A percentile compares a stretch with the other conserved stretches of the same genome.
These are phyloP conservation scores for Sarcophaga bullata DNA, from an alignment of 1,140 invertebrate species.

Conservation along the genomic window DNA sequence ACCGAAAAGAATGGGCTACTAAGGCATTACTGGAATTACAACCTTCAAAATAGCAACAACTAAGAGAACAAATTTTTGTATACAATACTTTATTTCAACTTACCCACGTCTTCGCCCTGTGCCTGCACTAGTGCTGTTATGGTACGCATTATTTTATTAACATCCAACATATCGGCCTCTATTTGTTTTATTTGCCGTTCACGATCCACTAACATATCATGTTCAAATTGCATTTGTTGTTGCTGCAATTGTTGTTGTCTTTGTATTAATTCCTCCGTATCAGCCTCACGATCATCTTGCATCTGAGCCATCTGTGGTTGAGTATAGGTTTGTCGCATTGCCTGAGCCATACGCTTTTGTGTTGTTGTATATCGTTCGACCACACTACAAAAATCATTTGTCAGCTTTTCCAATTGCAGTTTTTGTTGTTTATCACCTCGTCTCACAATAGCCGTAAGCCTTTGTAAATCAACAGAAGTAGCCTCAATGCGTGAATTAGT, in stretches of 20 bases:
- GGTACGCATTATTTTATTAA: slow-evolving; percentile 92
- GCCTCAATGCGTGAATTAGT: slow-evolving; percentile 80
- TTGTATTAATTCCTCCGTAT: slow-evolving; percentile 51
- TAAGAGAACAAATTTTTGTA: too few relatives aligned
- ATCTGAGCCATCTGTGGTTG: slow-evolving; percentile 62
- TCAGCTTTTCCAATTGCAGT: slow-evolving; percentile 83
- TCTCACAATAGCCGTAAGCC: slow-evolving; percentile 74
- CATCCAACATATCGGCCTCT: slow-evolving; percentile 87
- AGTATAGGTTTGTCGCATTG: slow-evolving; percentile 80
- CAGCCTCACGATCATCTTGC: slow-evolving; percentile 64
- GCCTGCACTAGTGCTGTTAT: slow-evolving; percentile 82
- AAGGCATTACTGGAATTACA: too few relatives aligned
- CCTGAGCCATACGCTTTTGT: slow-evolving; percentile 82
- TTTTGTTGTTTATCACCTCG: slow-evolving; percentile 81
- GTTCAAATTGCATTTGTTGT: slow-evolving; percentile 78
- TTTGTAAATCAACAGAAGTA: slow-evolving; percentile 78
- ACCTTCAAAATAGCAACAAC: too few relatives aligned
- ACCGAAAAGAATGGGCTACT: too few relatives aligned
- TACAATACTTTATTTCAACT: slow-evolving; percentile 52
- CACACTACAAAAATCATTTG: slow-evolving; percentile 81
- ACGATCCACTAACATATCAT: slow-evolving; percentile 78
- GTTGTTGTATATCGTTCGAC: slow-evolving; percentile 80
- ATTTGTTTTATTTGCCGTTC: slow-evolving; percentile 79
- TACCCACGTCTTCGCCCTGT: slow-evolving; percentile 87
- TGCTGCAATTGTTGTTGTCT: slow-evolving; percentile 69